Evolutionary conservation across 2,113 vertebrate genomes (phyloP), one percentile per base, ranked within the genome.

Genomic region (Ameiurus melas): DNA sequence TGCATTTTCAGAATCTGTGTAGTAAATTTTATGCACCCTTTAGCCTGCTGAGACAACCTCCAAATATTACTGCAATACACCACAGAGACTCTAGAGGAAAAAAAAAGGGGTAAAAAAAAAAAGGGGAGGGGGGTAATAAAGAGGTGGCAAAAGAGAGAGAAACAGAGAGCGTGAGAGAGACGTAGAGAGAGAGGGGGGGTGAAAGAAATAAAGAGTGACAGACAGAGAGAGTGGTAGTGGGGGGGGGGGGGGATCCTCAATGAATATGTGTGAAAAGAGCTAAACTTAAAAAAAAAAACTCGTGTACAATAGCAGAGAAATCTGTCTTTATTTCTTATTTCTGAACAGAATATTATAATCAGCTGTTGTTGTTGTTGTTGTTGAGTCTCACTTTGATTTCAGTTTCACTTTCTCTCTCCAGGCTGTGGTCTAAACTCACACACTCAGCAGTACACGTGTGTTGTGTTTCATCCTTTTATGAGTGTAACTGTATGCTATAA

Each of bases 61-160:
- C 30, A 33, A 33, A 19, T 39, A 20, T 79, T 51, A 5, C 13
- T 80, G 77, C 27, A 80, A 20, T 80, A 55, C 77, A 80, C 2
- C 27, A 30, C 77, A 55, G 8, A 9, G n/a, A 51, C 77, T 79
- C 47, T 9, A n/a, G 43, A 27, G 25, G 47, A 25, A 78, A 3
- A 75, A 12, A 53, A 22, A 78, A 16, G 8, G 30, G 36, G 68
- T n/a, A n/a, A n/a, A n/a, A n/a, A n/a, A n/a, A n/a, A 71, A 14
- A 36, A 4, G 4, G 39, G 39, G 43, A 6, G 43, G 39, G 2
- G 39, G 39, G 2, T 0, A 0, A 0, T 2, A 4, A 39, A 14
- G 62, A 13, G 14, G 6, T 0, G 43, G 43, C 0, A 47, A 43
- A 6, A 73, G 20, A 51, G 39, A 27, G 30, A 33, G 30, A 33